Evolutionary conservation across 2,797 vertebrate genomes (phyloP).

Genomic region (Coranthus polyacanthus): DNA sequence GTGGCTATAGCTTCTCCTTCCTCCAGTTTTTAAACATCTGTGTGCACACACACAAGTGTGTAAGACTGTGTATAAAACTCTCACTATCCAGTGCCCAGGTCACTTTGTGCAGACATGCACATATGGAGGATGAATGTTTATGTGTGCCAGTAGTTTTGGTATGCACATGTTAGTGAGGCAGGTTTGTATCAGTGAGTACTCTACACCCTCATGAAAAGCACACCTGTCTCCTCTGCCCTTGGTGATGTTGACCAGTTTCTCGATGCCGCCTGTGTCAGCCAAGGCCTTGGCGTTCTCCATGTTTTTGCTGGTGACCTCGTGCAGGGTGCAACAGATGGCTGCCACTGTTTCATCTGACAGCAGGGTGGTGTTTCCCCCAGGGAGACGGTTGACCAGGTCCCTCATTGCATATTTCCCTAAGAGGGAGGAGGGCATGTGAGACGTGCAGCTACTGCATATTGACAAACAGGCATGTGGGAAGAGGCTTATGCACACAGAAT

Average conservation of each 20-base stretch:
- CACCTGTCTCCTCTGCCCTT: conserved; percentile 96
- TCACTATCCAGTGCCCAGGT: conserved; percentile 13
- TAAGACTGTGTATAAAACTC: conserved; percentile 11
- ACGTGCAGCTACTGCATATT: conserved; percentile 17
- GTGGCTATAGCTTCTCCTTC: conserved; percentile 37
- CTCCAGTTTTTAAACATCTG: conserved; percentile 23
- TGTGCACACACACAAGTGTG: background rate
- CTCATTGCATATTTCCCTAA: conserved; percentile 93
- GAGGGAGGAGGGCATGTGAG: conserved; percentile 27
- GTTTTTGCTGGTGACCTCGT: conserved; percentile 98
- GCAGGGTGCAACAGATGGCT: conserved; percentile 96
- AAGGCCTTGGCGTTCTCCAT: conserved; percentile 99
- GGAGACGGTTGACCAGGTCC: conserved; percentile 96
- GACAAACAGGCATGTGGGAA: conserved; percentile 22
- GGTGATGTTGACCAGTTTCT: conserved; percentile 98
- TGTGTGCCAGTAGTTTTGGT: background rate
- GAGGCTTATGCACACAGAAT: conserved; percentile 7
- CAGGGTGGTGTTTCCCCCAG: conserved; percentile 89
- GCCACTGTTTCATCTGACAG: conserved; percentile 96
- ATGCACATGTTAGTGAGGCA: background rate
- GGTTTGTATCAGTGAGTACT: background rate
- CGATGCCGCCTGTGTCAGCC: conserved; percentile 95
- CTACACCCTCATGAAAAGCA: no score
- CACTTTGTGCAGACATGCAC: no score
- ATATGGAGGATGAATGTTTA: background rate